Evolutionary conservation across 2,113 vertebrate species (phyloP).

Genomic region (Dromiciops gliroides): DNA sequence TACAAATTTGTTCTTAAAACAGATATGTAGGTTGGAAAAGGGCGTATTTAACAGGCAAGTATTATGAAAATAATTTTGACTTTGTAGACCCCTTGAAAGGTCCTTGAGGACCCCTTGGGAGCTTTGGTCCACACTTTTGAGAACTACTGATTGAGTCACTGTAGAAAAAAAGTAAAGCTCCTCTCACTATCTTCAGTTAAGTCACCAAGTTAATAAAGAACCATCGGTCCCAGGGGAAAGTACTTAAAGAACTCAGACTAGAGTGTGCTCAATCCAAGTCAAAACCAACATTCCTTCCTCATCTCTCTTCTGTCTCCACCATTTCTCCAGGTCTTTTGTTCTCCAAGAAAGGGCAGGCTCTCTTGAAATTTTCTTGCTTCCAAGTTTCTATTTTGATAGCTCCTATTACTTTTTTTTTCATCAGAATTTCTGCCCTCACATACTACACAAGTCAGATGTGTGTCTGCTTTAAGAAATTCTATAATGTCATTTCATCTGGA

Average conservation of each 20-base stretch:
- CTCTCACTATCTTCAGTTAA: background rate
- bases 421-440: background rate
- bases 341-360: background rate
- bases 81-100: background rate
- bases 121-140: background rate
- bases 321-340: background rate
- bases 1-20: background rate
- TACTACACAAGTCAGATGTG: slow-evolving; percentile 57
- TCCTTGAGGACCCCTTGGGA: background rate
- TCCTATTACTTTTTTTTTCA: slow-evolving; percentile 35
- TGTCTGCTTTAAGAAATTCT: slow-evolving; percentile 65
- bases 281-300: background rate
- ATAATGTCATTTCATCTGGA: slow-evolving; percentile 68
- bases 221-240: background rate
- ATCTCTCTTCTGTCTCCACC: background rate
- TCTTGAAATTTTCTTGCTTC: background rate
- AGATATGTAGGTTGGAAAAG: background rate
- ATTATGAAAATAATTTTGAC: background rate
- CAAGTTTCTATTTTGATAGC: background rate
- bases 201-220: background rate
- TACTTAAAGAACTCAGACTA: background rate
- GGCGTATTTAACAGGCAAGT: background rate
- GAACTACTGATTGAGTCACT: background rate
- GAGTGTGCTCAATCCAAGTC: background rate
- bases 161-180: background rate